phyloP scores from a whole-genome alignment of 2,113 vertebrate species.

The Hoplias malabaricus region DNA sequence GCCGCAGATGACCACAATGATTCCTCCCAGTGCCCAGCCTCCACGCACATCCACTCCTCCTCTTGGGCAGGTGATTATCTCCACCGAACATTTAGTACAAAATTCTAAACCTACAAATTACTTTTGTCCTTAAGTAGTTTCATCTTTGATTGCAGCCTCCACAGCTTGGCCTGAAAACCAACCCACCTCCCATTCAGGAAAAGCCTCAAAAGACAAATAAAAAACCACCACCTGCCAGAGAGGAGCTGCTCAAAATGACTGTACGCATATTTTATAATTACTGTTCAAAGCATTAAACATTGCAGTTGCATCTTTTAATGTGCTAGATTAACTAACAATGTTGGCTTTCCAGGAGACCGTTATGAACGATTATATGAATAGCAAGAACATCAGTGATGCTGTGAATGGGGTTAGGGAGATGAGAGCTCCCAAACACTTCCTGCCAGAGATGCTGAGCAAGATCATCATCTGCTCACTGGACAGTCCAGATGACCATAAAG shows the following conservation, averaged over 20 bases:
- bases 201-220: slow-evolving; percentile 95
- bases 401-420: slow-evolving; percentile 88
- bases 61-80: slow-evolving; percentile 86
- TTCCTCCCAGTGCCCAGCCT: slow-evolving; percentile 93
- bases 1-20: slow-evolving; percentile 94
- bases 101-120: background rate
- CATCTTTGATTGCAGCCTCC: slow-evolving; percentile 74
- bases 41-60: slow-evolving; percentile 95
- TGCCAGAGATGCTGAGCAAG: slow-evolving; percentile 96
- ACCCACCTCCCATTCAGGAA: slow-evolving; percentile 97
- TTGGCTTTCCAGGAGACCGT: slow-evolving; percentile 79
- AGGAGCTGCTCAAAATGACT: slow-evolving; percentile 94
- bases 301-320: no score
- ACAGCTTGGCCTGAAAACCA: slow-evolving; percentile 98
- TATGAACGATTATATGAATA: slow-evolving; percentile 88
- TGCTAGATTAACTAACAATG: no score
- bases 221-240: slow-evolving; percentile 92
- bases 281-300: no score
- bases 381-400: slow-evolving; percentile 85
- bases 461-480: slow-evolving; percentile 91
- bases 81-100: no score
- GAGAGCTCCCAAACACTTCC: slow-evolving; percentile 93
- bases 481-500: slow-evolving; percentile 90
- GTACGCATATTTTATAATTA: slow-evolving; percentile 67
- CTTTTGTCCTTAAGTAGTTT: background rate